Base-by-base conservation (phyloP, 1,140 invertebrate genomes). In the Anastrepha ludens region DNA sequence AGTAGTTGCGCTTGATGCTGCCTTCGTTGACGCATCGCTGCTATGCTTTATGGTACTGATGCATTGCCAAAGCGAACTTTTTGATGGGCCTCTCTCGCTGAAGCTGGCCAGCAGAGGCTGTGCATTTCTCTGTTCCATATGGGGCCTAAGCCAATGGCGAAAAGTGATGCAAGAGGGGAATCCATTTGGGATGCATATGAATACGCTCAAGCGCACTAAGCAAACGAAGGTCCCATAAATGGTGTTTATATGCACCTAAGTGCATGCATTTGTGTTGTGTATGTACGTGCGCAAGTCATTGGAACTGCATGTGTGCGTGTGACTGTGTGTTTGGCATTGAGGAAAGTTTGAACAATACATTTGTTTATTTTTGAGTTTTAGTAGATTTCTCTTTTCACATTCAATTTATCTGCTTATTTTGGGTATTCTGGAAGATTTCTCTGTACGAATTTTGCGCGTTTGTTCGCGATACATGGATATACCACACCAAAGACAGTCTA, bases 361-460 rank as follows among this genome's bases (percentile, higher is more conserved):
- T 87, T 87, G 67, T 87, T 87, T 78, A 81, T 87, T 87, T 87
- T 87, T 74, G 70, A 44, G 3, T 74, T 60, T 87, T 74, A 44
- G 85, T 86, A 62, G 58, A 86, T 86, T 86, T 86, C 85, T 86
- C 85, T 87, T 65, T 87, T 64, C 7, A 44, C 8, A 29, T 67
- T 87, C n/a, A 50, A 55, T 67, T 87, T 55, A 55, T 81, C n/a
- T 55, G 74, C 47, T 81, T 81, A 9, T 29, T 55, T 81, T 29
- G n/a, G 47, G 44, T n/a, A 58, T 47, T n/a, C 44, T 39, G 8
- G 29, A 41, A 62, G 85, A 86, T 60, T 86, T 86, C 58, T 86
- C 55, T 62, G 9, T n/a, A 50, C 17, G 20, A 62, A 11, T 55
- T 55, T 55, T 55, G 50, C 50, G 11, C 29, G 29, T 29, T 29